Evolutionary conservation across 2,888 invertebrate species (phyloP), one percentile per base, ranked within the genome.

Genomic region (Pediacus dermestoides): DNA sequence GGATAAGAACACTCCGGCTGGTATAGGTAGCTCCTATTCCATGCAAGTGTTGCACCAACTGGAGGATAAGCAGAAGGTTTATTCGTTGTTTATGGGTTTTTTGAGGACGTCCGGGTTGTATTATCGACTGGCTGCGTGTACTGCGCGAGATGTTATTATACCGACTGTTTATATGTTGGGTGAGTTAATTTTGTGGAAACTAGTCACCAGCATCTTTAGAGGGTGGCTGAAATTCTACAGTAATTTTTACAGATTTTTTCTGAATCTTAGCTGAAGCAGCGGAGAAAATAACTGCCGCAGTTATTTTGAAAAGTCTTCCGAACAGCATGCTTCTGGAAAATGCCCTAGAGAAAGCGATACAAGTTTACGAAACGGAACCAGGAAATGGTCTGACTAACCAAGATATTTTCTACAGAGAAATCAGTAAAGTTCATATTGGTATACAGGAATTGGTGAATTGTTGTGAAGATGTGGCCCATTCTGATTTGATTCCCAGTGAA

Each of bases 41-140:
- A 77, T 94, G 72, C 88, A 92, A 67, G 81, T 92, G 41, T 70
- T 81, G 1, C 85, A 86, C 46, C 94, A 95, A 65, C 71, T 96
- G 36, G 81, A 84, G 49, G 92, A 93, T 65, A 95, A 95, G 70
- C 84, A 83, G 61, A 79, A 82, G 58, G 91, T 88, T 0, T 75
- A 89, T 51, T 37, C 52, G 1, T 75, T 88, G 42, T 88, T 83
- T 61, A 68, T 89, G 2, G 77, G 80, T 39, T 94, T 94, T 68
- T 68, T 90, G 33, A 80, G 82, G 53, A 78, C 80, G 27, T 72
- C 78, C 16, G 75, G 77, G 1, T 70, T 87, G 16, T 83, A 83
- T 84, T 72, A 70, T 32, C 74, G 81, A 50, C 76, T 85, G 48
- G 66, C 59, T 4, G 64, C 60, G 1, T 53, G 57, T 12, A 63